Percentiles rank a stretch among this genome's conserved stretches.
These are phyloP conservation scores for Amiota minor DNA, from an alignment of 2,888 invertebrate genomes.

Conservation along the genomic window DNA sequence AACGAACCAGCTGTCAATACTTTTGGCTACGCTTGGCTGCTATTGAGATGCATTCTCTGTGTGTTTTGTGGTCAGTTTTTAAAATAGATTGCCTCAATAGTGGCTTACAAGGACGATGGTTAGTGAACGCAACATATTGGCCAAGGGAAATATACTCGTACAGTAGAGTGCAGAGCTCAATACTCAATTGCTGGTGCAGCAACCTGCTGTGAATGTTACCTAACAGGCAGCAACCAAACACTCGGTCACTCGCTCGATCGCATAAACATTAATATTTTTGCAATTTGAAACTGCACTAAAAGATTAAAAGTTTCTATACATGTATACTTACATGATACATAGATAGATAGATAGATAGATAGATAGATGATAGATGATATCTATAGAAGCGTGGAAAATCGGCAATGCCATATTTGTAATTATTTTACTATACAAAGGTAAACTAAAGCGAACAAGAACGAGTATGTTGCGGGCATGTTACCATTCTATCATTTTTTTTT, in stretches of 20 bases:
- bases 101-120: not conserved
- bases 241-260: no score
- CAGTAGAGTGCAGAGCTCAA: not conserved
- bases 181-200: constrained; percentile 26
- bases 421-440: constrained; percentile 18
- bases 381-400: constrained; percentile 22
- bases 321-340: no score
- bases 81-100: constrained; percentile 12
- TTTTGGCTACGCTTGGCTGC: no score
- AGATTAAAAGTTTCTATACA: not conserved
- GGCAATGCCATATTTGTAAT: constrained; percentile 41
- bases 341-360: no score
- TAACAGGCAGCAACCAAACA: not conserved
- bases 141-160: not conserved
- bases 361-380: no score
- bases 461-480: not conserved
- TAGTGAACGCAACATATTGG: not conserved
- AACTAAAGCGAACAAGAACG: no score
- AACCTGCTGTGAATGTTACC: constrained; percentile 30
- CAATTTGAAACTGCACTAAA: not conserved
- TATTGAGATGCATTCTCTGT: not conserved
- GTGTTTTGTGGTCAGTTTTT: constrained; percentile 13
- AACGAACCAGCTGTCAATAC: no score
- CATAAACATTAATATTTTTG: not conserved
- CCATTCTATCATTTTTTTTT: not conserved